Percentiles rank a stretch among this genome's conserved stretches.
Evolutionary conservation across 2,888 invertebrate species (phyloP).

Genomic region (Carcina quercana): DNA sequence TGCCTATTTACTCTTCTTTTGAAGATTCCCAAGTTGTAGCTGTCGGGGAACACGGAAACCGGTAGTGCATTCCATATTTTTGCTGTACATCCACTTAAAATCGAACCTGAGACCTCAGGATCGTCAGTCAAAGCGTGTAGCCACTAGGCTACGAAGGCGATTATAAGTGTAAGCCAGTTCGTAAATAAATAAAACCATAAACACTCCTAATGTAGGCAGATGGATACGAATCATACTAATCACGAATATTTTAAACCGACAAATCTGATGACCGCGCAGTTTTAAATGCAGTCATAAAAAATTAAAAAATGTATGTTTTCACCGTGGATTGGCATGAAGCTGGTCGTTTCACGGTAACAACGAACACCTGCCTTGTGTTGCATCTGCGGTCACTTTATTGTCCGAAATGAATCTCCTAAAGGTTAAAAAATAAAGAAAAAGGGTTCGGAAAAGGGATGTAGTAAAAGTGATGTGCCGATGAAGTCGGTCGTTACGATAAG

Average conservation of each 20-base stretch:
- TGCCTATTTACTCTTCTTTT: too few relatives aligned
- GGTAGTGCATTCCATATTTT: too few relatives aligned
- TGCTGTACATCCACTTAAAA: too few relatives aligned
- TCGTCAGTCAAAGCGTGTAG: too few relatives aligned
- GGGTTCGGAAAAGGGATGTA: too few relatives aligned
- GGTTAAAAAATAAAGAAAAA: constrained; percentile 23
- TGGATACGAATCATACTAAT: constrained; percentile 11
- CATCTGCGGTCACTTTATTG: constrained; percentile 62
- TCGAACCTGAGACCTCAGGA: too few relatives aligned
- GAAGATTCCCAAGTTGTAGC: too few relatives aligned
- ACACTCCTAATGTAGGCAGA: too few relatives aligned
- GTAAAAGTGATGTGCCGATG: constrained; percentile 2
- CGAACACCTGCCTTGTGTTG: constrained; percentile 43
- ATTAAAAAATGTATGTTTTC: constrained; percentile 21
- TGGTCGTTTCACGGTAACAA: constrained; percentile 18
- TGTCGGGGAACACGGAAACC: too few relatives aligned
- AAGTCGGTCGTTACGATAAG: background rate
- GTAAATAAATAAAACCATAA: too few relatives aligned
- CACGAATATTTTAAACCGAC: constrained; percentile 25
- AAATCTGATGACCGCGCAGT: constrained; percentile 25
- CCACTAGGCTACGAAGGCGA: too few relatives aligned
- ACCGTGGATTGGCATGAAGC: constrained; percentile 30
- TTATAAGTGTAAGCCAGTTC: too few relatives aligned
- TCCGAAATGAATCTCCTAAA: constrained; percentile 40
- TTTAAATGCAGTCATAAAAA: constrained; percentile 22